Percentiles rank a stretch among this genome's conserved stretches.
Conservation (phyloP, 1,140 invertebrate genomes). For the Drosophila saltans region DNA sequence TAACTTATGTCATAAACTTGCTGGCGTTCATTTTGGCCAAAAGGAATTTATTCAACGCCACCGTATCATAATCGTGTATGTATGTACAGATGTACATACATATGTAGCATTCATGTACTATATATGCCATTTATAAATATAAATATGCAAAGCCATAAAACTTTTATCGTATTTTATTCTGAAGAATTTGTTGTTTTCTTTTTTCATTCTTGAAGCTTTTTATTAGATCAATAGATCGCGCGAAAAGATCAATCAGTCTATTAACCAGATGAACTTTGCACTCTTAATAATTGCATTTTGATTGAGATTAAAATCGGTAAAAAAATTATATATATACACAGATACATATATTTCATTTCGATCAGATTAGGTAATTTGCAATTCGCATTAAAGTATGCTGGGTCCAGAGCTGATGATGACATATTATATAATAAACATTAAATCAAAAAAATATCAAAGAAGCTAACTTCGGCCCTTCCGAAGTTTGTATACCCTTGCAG, state of each 20-base stretch:
- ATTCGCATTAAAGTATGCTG: not conserved
- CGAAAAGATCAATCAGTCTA: not conserved
- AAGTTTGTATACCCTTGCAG: too few relatives aligned
- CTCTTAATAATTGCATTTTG: not conserved
- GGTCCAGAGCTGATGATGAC: too few relatives aligned
- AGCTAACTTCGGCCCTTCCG: too few relatives aligned
- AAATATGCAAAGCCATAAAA: slow-evolving; percentile 4
- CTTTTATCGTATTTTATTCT: slow-evolving; percentile 1
- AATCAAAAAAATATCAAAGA: too few relatives aligned
- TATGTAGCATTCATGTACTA: not conserved
- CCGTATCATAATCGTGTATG: not conserved
- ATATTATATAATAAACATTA: too few relatives aligned
- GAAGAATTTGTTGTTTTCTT: not conserved
- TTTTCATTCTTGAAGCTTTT: not conserved
- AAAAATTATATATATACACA: not conserved
- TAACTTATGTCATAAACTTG: slow-evolving; percentile 5
- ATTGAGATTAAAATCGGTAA: not conserved
- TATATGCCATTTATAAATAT: not conserved
- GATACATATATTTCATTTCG: not conserved
- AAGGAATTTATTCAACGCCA: not conserved
- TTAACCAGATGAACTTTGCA: not conserved
- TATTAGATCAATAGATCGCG: not conserved
- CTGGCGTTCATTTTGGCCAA: not conserved
- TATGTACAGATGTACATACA: not conserved
- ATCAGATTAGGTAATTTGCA: not conserved